Conservation (phyloP, 2,888 invertebrate species). For the Gastrophysa polygoni region DNA sequence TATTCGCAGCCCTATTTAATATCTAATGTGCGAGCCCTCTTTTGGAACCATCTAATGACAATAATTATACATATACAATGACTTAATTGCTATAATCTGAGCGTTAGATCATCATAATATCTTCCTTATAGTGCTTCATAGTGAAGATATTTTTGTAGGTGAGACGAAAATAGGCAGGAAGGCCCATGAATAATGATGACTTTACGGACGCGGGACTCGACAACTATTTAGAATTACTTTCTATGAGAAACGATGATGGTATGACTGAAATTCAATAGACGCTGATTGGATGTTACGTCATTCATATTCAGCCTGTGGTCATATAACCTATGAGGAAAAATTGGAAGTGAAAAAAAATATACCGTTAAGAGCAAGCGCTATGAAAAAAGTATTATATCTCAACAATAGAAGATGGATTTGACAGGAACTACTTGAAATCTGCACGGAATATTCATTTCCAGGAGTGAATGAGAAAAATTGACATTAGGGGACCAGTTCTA, state of each 20-base stretch:
- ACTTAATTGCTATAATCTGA: not conserved
- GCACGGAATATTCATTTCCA: too few relatives aligned
- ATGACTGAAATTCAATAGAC: conserved; percentile 12
- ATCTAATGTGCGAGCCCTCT: too few relatives aligned
- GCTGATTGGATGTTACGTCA: conserved; percentile 5
- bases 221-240: conserved; percentile 2
- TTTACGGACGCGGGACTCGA: not conserved
- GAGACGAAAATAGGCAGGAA: not conserved
- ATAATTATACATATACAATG: not conserved
- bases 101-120: not conserved
- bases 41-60: not conserved
- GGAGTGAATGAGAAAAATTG: too few relatives aligned
- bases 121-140: not conserved
- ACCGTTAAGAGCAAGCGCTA: conserved; percentile 1
- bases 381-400: not conserved
- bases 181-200: not conserved
- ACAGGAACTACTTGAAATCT: too few relatives aligned
- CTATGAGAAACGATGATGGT: conserved; percentile 13
- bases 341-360: not conserved
- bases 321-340: conserved; percentile 13
- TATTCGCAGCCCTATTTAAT: too few relatives aligned
- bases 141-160: not conserved
- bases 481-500: not conserved
- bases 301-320: not conserved
- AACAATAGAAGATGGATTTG: conserved; percentile 6